These are phyloP conservation scores for Catharus ustulatus DNA, from an alignment of 2,797 vertebrate species.

Conservation along the genomic window DNA sequence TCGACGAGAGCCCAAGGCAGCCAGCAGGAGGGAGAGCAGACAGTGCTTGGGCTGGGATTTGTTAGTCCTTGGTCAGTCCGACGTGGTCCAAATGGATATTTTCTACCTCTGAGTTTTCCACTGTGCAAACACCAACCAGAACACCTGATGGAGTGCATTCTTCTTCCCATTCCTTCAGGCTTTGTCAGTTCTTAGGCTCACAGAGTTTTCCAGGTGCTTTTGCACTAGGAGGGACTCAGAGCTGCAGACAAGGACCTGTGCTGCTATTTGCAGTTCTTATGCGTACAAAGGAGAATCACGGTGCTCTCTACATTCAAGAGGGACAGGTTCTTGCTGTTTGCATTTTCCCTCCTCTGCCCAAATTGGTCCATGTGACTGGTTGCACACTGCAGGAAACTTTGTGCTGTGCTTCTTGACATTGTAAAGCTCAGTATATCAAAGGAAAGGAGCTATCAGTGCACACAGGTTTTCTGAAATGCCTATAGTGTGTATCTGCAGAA, in stretches of 20 bases:
- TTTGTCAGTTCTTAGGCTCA: background rate
- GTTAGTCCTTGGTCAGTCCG: background rate
- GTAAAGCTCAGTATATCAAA: background rate
- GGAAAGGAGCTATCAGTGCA: background rate
- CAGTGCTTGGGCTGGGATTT: background rate
- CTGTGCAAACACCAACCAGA: background rate
- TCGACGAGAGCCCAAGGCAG: background rate
- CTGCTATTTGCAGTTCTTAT: background rate
- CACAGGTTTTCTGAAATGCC: background rate
- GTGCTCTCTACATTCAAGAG: background rate
- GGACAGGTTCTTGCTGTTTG: background rate
- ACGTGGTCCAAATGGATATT: rapidly evolving
- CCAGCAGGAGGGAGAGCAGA: background rate
- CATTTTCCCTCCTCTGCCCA: background rate
- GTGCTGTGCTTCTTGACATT: background rate
- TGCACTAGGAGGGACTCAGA: background rate
- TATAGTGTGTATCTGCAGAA: background rate
- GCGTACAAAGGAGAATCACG: background rate
- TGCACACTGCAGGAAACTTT: background rate
- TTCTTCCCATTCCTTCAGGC: background rate
- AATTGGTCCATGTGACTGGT: background rate
- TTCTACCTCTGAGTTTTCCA: background rate
- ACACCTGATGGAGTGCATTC: background rate
- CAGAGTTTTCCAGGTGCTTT: background rate
- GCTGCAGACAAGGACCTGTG: background rate